Percentiles rank a stretch among this genome's conserved stretches.
Conservation (phyloP, 2,888 invertebrate species). For the Dorcus parallelipipedus region DNA sequence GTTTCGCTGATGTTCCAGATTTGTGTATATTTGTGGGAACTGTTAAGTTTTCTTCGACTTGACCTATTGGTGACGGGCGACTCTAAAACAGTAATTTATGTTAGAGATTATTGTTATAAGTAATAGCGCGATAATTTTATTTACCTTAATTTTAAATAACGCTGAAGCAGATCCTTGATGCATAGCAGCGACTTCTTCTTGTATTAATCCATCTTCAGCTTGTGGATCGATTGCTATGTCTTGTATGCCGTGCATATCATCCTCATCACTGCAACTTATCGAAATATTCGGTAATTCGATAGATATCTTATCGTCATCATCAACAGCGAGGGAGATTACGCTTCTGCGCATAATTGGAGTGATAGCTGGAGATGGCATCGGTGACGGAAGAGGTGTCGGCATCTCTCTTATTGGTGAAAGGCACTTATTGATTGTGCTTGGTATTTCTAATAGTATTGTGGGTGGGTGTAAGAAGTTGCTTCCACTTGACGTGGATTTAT, state of each 20-base stretch:
- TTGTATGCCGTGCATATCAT: slow-evolving; percentile 40
- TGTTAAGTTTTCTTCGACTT: slow-evolving; percentile 37
- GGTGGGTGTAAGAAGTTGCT: slow-evolving; percentile 69
- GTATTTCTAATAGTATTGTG: slow-evolving; percentile 74
- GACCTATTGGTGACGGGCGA: slow-evolving; percentile 52
- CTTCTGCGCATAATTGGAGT: slow-evolving; percentile 61
- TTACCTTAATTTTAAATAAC: slow-evolving; percentile 24
- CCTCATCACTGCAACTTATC: slow-evolving; percentile 38
- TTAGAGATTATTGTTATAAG: slow-evolving; percentile 5
- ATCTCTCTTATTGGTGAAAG: slow-evolving; percentile 76
- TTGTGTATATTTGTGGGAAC: slow-evolving; percentile 39
- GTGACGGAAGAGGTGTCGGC: slow-evolving; percentile 73
- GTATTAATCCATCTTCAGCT: slow-evolving; percentile 47
- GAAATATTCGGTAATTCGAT: slow-evolving; percentile 48
- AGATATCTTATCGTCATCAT: slow-evolving; percentile 53
- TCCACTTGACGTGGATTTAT: slow-evolving; percentile 56
- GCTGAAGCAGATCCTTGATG: slow-evolving; percentile 29
- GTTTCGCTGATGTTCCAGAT: slow-evolving; percentile 16
- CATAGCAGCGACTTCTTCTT: slow-evolving; percentile 48
- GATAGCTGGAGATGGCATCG: slow-evolving; percentile 66
- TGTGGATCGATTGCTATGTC: slow-evolving; percentile 48
- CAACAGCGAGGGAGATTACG: slow-evolving; percentile 37
- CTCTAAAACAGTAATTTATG: slow-evolving; percentile 47
- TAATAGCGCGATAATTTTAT: neutral
- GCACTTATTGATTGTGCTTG: slow-evolving; percentile 70